Percentiles rank a stretch among this genome's conserved stretches.
Conservation (phyloP, 1,140 invertebrate species). For the Euwallacea fornicatus region DNA sequence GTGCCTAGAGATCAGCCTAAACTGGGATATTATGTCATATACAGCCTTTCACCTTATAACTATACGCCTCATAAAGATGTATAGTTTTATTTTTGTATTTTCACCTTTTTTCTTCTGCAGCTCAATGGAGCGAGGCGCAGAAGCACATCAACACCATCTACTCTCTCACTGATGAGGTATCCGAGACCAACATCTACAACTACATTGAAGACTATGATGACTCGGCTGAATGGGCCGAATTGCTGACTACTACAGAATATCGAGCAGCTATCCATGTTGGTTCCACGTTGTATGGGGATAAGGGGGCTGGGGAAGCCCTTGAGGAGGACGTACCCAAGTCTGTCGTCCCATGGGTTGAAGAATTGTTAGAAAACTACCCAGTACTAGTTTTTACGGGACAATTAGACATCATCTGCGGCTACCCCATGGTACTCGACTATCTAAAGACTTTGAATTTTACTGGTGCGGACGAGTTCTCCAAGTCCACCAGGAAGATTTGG, state of each 20-base stretch:
- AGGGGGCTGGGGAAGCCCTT: slow-evolving; percentile 69
- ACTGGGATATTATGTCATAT: slow-evolving; percentile 70
- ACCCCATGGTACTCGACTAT: slow-evolving; percentile 74
- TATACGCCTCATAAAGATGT: too few species aligned
- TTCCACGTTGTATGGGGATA: slow-evolving; percentile 55
- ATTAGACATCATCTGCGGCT: slow-evolving; percentile 81
- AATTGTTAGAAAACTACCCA: slow-evolving; percentile 67
- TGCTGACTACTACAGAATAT: background rate
- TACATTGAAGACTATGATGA: slow-evolving; percentile 11
- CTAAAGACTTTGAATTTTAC: slow-evolving; percentile 66
- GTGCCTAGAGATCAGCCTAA: slow-evolving; percentile 76
- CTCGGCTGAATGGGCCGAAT: background rate
- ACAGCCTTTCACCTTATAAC: slow-evolving; percentile 3
- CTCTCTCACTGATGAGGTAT: background rate
- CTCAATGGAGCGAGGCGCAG: slow-evolving; percentile 1
- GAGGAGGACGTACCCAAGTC: slow-evolving; percentile 81
- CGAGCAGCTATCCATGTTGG: slow-evolving; percentile 55
- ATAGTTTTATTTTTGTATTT: background rate
- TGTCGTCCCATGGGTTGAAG: slow-evolving; percentile 72
- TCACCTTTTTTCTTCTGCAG: background rate
- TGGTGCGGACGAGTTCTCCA: slow-evolving; percentile 63
- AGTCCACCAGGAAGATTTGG: slow-evolving; percentile 64
- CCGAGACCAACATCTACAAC: slow-evolving; percentile 17
- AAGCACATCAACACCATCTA: background rate
- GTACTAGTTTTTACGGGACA: slow-evolving; percentile 80